Evolutionary conservation across 2,888 invertebrate species (phyloP), one percentile per base, ranked within the genome.

Genomic region (Andrena minutula): DNA sequence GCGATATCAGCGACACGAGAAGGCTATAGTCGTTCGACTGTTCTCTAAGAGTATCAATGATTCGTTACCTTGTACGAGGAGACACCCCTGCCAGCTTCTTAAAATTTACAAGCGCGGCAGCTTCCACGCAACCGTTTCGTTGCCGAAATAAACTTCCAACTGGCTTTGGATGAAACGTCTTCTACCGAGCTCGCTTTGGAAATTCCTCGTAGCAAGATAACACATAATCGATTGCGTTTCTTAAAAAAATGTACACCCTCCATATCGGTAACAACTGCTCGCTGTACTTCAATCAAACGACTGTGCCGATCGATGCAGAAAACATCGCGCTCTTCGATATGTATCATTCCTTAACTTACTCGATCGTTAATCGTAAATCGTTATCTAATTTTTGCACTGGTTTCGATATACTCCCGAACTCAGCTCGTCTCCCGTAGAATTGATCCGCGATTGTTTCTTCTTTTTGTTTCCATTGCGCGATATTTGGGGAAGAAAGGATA

Each of bases 281-380:
- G 8, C 2, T 10, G 35, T 10, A 23, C 1, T 49, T 26, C 60
- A 61, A 83, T 58, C 74, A 75, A 79, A 66, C 74, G 71, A 61
- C 72, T 49, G 71, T 20, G 47, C 77, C 61, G 51, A 63, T 65
- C 49, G 61, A 80, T 26, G 70, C 61, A 51, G 75, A 83, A 76
- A 77, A 80, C 78, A 83, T 81, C 75, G 69, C 75, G 79, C 86
- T 74, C 79, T 76, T 88, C 90, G 90, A 90, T 90, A 90, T 90
- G 90, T 90, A 90, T 89, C 73, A 84, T 90, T 89, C 85, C 83
- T 87, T 88, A 88, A 80, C 75, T 85, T 85, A 73, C 61, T 68
- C 65, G 82, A 84, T 71, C 83, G 23, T 60, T 77, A 70, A 82
- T 71, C 74, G 68, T 71, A 72, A 82, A 74, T 75, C 71, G 28